These are phyloP conservation scores for Chlorospingus semifuscus DNA, from an alignment of 2,797 vertebrate genomes.

Conservation along the genomic window DNA sequence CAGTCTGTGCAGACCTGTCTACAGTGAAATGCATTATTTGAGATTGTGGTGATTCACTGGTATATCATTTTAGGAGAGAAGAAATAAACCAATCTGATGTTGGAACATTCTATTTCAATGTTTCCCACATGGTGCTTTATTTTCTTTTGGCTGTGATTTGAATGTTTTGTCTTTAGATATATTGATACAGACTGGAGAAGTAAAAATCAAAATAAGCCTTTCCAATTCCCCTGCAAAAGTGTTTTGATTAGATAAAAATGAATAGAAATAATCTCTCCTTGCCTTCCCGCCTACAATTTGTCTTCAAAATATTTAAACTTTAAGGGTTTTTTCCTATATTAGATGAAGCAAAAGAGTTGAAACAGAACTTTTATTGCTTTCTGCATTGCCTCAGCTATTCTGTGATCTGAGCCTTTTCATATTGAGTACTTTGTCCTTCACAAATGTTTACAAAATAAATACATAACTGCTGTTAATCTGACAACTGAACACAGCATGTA, in stretches of 20 bases:
- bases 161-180: slow-evolving; percentile 11
- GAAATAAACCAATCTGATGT: background rate
- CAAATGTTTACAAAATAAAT: background rate
- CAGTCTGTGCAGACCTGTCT: background rate
- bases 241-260: background rate
- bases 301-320: background rate
- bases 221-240: background rate
- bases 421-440: background rate
- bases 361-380: background rate
- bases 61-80: background rate
- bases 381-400: background rate
- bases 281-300: background rate
- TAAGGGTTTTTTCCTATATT: rapidly evolving
- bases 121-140: background rate
- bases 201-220: background rate
- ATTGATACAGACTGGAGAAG: background rate
- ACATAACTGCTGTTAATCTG: background rate
- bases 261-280: background rate
- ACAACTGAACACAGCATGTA: rapidly evolving
- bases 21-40: background rate
- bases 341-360: background rate
- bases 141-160: slow-evolving; percentile 8
- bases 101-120: background rate
- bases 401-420: background rate
- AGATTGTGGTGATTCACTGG: background rate